A percentile compares a stretch with the other conserved stretches of the same genome.
Evolutionary conservation across 2,888 invertebrate species (phyloP).

Genomic region (Heliconius ethilla): DNA sequence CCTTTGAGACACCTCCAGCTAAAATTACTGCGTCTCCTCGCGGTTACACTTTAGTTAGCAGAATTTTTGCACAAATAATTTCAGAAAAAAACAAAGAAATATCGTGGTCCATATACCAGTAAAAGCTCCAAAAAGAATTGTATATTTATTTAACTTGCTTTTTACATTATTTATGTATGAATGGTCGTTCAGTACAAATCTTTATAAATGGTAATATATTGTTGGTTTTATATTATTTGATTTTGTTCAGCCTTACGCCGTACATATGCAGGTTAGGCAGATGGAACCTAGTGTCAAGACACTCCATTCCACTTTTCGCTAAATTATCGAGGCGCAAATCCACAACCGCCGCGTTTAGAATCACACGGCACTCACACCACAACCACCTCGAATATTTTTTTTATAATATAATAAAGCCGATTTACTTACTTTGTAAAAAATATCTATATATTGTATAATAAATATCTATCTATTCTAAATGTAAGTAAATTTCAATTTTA

Average conservation of each 20-base stretch:
- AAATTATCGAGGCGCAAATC: too few relatives aligned
- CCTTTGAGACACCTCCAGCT: conserved; percentile 40
- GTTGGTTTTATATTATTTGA: too few relatives aligned
- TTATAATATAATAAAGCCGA: not conserved
- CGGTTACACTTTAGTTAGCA: conserved; percentile 39
- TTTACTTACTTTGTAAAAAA: not conserved
- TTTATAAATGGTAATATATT: not conserved
- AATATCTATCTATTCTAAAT: not conserved
- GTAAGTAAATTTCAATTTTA: too few relatives aligned
- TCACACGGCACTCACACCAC: too few relatives aligned
- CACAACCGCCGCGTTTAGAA: too few relatives aligned
- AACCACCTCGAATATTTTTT: too few relatives aligned
- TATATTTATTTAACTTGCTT: not conserved
- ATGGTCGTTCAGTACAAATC: not conserved
- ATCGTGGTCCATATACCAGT: not conserved
- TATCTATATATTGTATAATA: too few relatives aligned
- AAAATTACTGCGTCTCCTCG: conserved; percentile 43
- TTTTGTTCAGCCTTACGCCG: too few relatives aligned
- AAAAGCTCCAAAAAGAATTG: not conserved
- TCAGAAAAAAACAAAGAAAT: not conserved
- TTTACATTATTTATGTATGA: not conserved
- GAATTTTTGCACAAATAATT: conserved; percentile 36
- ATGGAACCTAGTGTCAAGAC: too few relatives aligned
- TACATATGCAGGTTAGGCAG: too few relatives aligned
- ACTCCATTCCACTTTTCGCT: too few relatives aligned